phyloP scores from a whole-genome alignment of 2,113 vertebrate genomes.

The Galemys pyrenaicus region DNA sequence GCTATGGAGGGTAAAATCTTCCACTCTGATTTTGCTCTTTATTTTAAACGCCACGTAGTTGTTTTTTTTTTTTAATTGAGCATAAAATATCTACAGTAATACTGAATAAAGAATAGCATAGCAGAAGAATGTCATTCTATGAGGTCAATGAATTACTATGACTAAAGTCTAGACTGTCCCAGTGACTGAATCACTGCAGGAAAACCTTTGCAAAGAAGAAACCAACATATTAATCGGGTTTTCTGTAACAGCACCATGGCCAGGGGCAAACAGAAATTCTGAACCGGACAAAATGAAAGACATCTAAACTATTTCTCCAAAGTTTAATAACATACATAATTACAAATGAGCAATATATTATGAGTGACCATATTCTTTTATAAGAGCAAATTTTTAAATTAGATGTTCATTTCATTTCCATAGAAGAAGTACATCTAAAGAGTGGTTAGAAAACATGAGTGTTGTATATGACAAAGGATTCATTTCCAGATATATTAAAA shows the following conservation, averaged over 20 bases:
- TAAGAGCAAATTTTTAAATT: neutral
- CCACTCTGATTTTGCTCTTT: neutral
- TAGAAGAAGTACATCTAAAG: neutral
- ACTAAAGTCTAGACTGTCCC: neutral
- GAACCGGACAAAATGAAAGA: neutral
- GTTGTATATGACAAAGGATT: neutral
- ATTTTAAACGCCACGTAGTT: conserved; percentile 1
- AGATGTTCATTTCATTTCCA: conserved; percentile 30
- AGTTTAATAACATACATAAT: neutral
- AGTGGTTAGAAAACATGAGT: neutral
- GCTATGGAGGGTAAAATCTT: neutral
- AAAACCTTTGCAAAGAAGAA: neutral
- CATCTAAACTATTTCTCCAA: neutral
- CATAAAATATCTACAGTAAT: neutral
- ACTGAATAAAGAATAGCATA: neutral
- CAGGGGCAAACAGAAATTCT: neutral
- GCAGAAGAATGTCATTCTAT: neutral
- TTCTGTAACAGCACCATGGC: neutral
- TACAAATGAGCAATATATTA: neutral
- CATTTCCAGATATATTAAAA: no score
- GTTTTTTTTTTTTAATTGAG: neutral
- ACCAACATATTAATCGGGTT: neutral
- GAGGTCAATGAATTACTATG: neutral
- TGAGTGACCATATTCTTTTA: neutral
- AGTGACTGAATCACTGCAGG: neutral